phyloP scores from a whole-genome alignment of 2,797 vertebrate species.

The Acanthopagrus latus region DNA sequence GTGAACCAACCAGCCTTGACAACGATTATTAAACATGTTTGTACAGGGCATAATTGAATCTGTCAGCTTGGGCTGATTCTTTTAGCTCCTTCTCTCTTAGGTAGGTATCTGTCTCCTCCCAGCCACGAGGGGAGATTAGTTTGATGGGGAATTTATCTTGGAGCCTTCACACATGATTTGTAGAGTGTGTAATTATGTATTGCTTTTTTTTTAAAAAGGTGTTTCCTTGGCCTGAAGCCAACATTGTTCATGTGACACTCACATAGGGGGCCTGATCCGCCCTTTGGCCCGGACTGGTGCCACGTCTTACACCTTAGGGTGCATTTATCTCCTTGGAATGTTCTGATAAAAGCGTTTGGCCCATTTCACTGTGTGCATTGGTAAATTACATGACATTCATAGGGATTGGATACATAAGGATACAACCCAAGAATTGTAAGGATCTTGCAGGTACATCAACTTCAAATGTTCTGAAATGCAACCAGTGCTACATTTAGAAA shows the following conservation, averaged over 20 bases:
- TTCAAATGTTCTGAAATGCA: not conserved
- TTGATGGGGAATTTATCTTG: conserved; percentile 45
- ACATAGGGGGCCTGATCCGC: not conserved
- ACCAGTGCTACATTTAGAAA: not conserved
- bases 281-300: not conserved
- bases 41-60: conserved; percentile 52
- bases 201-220: conserved; percentile 30
- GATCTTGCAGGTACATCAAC: not conserved
- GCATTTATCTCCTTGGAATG: not conserved
- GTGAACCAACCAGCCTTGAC: conserved; percentile 47
- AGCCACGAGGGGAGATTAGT: conserved; percentile 37
- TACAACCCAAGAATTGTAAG: not conserved
- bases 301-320: not conserved
- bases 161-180: conserved; percentile 55
- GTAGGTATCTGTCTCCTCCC: conserved; percentile 13
- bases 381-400: not conserved
- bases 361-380: not conserved
- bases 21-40: conserved; percentile 48
- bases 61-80: conserved; percentile 30
- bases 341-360: not conserved
- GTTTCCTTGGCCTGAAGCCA: conserved; percentile 19
- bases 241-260: not conserved
- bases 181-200: conserved; percentile 63
- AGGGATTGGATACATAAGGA: not conserved
- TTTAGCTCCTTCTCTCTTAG: conserved; percentile 5